phyloP scores from a whole-genome alignment of 2,888 invertebrate genomes.

The Onchidella celtica region DNA sequence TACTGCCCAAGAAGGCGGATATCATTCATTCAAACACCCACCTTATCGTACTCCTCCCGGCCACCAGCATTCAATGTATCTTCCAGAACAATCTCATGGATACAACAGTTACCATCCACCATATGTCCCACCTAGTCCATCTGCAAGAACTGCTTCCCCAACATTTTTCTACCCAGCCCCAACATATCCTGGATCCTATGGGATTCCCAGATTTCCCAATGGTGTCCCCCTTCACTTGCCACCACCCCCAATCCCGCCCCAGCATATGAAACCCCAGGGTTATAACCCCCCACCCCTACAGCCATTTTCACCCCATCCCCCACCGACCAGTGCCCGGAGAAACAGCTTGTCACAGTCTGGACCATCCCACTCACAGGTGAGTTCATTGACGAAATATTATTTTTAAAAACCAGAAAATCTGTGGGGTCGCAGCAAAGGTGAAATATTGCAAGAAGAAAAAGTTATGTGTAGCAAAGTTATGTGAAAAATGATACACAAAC shows the following conservation, averaged over 20 bases:
- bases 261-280: background rate
- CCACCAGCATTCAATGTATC: background rate
- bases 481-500: no score
- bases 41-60: background rate
- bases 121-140: background rate
- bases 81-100: background rate
- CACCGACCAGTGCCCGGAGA: background rate
- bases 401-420: background rate
- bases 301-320: conserved; percentile 13
- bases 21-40: background rate
- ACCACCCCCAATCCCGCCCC: conserved; percentile 27
- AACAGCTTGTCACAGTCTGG: background rate
- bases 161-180: conserved; percentile 1
- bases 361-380: background rate
- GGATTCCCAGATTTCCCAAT: conserved; percentile 1
- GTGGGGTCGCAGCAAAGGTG: no score
- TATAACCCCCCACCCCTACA: background rate
- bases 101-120: background rate
- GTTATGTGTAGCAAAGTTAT: no score
- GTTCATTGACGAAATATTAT: background rate
- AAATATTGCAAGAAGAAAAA: no score
- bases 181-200: background rate
- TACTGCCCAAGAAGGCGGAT: background rate
- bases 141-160: background rate
- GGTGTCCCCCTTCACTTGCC: conserved; percentile 34